Base-by-base conservation (phyloP, 2,888 invertebrate species). In the Ophion costatus region DNA sequence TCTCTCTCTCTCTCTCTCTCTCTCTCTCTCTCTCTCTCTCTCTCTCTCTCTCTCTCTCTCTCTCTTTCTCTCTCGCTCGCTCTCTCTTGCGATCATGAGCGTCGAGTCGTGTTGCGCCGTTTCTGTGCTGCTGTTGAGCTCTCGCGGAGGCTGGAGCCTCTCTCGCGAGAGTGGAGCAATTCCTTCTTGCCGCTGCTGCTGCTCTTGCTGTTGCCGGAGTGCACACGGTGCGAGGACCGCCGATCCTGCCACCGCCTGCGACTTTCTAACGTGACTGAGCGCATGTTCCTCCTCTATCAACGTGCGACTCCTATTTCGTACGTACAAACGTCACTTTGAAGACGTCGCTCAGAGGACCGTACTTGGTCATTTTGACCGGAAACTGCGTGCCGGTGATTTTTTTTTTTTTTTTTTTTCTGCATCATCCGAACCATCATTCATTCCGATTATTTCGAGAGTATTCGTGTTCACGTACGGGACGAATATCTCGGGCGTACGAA, bases 221-320 rank as follows among this genome's bases (percentile, higher is more conserved):
- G 83, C 83, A 82, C 83, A 81, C 17, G 67, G 38, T 42, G 74
- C 83, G 85, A 66, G 79, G 75, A 85, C 78, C 80, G 77, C 82
- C 38, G 80, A 85, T 74, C 69, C 85, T 74, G 82, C 87, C 85
- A 80, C 85, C 82, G 82, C 82, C 82, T 82, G 85, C 86, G 91
- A 93, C 93, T 93, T 93, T 93, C 93, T 93, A 93, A 93, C 92
- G 92, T 91, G 92, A 92, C 92, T 90, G 92, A 91, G 92, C 91
- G 92, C 91, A 89, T 77, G 63, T 91, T 91, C 89, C 90, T 89
- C 90, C 89, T 89, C 9, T 38, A 38, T 20, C 33, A 33, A 66
- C 11, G 20, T 38, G 7, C 38, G 7, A 38, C 38, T 38, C 1
- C 38, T 38, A 38, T 2, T 38, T 38, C 38, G 9, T 38, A 38